These are phyloP conservation scores for Bos javanicus DNA, from an alignment of 2,113 vertebrate genomes.

Conservation along the genomic window DNA sequence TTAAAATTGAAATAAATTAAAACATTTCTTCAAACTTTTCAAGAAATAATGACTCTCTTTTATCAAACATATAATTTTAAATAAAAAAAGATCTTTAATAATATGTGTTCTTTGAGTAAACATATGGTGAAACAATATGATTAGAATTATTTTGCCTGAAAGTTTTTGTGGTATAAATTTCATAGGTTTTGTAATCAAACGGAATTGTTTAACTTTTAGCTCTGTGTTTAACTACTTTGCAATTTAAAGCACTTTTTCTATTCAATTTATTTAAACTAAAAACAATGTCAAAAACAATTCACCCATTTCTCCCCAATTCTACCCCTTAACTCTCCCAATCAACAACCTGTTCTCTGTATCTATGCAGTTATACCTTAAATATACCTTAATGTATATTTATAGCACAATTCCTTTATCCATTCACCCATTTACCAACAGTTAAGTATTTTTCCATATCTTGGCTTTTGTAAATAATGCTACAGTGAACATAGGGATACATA, in stretches of 20 bases:
- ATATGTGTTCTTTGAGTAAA: neutral
- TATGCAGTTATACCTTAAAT: neutral
- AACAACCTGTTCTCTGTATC: neutral
- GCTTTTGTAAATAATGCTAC: neutral
- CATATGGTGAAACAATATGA: neutral
- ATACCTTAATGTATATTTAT: neutral
- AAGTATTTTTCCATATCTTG: neutral
- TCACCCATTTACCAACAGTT: neutral
- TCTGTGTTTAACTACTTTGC: neutral
- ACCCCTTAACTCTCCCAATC: neutral
- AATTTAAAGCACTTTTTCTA: neutral
- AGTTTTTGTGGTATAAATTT: neutral
- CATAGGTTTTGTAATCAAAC: neutral
- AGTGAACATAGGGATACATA: neutral
- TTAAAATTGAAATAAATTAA: neutral
- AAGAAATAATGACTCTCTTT: neutral
- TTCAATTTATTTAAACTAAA: neutral
- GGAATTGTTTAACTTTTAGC: neutral
- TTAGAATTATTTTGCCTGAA: neutral
- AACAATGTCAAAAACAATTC: neutral
- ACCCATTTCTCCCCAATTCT: neutral
- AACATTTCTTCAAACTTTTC: neutral
- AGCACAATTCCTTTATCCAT: neutral
- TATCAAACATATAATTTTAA: neutral
- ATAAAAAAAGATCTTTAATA: neutral